Base-by-base conservation (phyloP, 2,888 invertebrate genomes). In the Actias luna region DNA sequence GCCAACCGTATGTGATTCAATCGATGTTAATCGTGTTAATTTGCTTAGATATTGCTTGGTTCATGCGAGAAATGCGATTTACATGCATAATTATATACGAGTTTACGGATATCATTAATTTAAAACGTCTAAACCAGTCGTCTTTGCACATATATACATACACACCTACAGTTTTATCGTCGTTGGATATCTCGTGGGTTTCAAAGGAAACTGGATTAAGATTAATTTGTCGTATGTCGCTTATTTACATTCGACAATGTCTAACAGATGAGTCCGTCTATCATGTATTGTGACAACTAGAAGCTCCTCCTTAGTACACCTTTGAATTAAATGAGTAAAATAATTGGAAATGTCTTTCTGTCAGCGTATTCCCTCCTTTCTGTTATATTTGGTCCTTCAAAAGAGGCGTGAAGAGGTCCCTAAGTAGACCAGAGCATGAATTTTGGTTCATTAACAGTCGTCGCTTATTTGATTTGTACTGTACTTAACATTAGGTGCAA, bases 1-100 rank as follows among this genome's bases (percentile, higher is more conserved):
- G 46, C 25, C 46, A 50, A 50, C 46, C 46, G 22, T 50, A 50
- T 50, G 46, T 50, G 46, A 50, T 50, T 50, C 46, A 50, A 25
- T 50, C 46, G 25, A 50, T 50, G 25, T 25, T 50, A 25, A 50
- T 50, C 25, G 12, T 25, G 22, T 16, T 50, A 25, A 50, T 25
- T 50, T 25, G 25, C 25, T 50, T 50, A 25, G 14, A 25, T 50
- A 50, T 50, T 50, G 46, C 46, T 50, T 50, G 10, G 25, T 25
- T 50, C 46, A 50, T 50, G 46, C 25, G 22, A 50, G 4, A 25
- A 4, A 4, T 25, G 2, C 12, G 10, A 2, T 50, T 1, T 10
- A 7, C 16, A 50, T 50, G 22, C 46, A 12, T 50, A 50, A 25
- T 25, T 2, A 12, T 7, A 22, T 12, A 22, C 4, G 22, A 4